Percentiles rank a stretch among this genome's conserved stretches.
These are phyloP conservation scores for Typhlomys cinereus DNA, from an alignment of 2,113 vertebrate genomes.

Conservation along the genomic window DNA sequence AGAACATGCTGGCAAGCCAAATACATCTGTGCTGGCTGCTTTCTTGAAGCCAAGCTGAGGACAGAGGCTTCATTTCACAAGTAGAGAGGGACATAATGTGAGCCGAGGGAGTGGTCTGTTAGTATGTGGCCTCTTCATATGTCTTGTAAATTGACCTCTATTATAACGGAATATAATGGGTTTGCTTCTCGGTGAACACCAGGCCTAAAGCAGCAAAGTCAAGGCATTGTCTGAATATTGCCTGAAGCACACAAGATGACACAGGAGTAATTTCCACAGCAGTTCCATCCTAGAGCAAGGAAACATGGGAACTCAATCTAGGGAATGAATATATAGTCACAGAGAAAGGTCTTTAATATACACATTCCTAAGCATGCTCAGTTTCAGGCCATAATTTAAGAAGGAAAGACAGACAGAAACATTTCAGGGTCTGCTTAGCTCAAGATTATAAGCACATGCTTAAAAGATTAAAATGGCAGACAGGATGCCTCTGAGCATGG, in stretches of 20 bases:
- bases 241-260: neutral
- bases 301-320: neutral
- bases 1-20: neutral
- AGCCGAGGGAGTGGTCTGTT: neutral
- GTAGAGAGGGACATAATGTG: neutral
- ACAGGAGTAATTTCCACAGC: neutral
- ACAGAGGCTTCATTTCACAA: conserved; percentile 3
- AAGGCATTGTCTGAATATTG: neutral
- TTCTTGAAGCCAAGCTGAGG: neutral
- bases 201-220: neutral
- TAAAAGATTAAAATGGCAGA: neutral
- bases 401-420: neutral
- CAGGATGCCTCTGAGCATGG: neutral
- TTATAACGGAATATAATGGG: neutral
- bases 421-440: neutral
- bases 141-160: neutral
- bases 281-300: neutral
- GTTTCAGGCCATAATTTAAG: neutral
- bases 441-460: neutral
- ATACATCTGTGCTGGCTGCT: neutral
- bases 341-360: neutral
- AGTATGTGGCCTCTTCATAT: neutral
- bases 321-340: neutral
- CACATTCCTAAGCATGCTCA: neutral
- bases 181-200: neutral